phyloP scores from a whole-genome alignment of 1,140 invertebrate species.

The Zaprionus kolodkinae region DNA sequence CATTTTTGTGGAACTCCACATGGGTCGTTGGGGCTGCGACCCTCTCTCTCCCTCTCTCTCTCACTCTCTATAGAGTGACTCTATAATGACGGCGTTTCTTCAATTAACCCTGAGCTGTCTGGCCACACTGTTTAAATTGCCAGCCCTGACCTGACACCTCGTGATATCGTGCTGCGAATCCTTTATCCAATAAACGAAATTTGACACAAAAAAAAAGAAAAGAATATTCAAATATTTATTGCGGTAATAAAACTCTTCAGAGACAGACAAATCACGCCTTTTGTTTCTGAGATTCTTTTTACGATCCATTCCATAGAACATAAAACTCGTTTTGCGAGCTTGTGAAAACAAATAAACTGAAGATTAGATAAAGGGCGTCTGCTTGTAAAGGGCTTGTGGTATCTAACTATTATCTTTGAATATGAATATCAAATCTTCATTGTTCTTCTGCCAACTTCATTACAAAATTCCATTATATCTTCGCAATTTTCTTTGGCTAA shows the following conservation, averaged over 20 bases:
- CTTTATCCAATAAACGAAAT: background rate
- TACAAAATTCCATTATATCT: background rate
- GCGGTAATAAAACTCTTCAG: no score
- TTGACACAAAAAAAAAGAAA: background rate
- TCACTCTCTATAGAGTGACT: background rate
- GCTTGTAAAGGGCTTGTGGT: background rate
- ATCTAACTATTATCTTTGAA: background rate
- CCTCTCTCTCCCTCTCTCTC: no score
- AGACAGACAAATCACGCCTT: constrained; percentile 23
- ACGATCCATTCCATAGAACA: constrained; percentile 29
- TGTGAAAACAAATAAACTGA: constrained; percentile 5
- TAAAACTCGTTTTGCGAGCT: constrained; percentile 52
- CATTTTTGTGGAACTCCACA: constrained; percentile 54
- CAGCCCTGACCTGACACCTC: constrained; percentile 65
- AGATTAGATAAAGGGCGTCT: constrained; percentile 26
- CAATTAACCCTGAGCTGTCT: constrained; percentile 69
- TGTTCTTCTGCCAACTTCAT: background rate
- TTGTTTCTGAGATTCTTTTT: constrained; percentile 39
- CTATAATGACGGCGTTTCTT: constrained; percentile 50
- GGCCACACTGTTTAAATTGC: constrained; percentile 48
- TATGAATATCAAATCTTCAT: background rate
- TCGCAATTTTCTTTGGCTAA: background rate
- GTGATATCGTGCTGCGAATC: constrained; percentile 17
- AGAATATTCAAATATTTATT: background rate
- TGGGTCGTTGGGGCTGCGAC: constrained; percentile 11